Base-by-base conservation (phyloP, 1,140 invertebrate species). In the Drosophila nebulosa region DNA sequence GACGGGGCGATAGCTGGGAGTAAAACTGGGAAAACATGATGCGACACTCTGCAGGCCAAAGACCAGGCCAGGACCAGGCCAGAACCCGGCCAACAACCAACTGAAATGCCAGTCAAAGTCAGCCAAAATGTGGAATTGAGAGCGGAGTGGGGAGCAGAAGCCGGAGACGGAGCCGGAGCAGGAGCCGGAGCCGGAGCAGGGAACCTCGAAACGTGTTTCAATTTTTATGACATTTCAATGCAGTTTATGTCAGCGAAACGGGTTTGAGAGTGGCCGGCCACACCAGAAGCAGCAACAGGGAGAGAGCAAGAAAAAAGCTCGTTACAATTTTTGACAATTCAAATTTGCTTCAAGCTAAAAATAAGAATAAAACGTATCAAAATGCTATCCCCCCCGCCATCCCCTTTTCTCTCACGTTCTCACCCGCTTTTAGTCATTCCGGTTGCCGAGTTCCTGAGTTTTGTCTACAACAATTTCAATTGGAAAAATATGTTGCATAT, bases 221-320 rank as follows among this genome's bases (percentile, higher is more conserved):
- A 88, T 86, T 86, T 86, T 81, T 88, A 88, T 88, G 83, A 86
- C 83, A 88, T 86, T 88, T 75, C 83, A 86, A 83, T 86, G 83
- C 83, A 88, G 83, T 88, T 86, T 73, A 88, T 86, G 74, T 88
- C 83, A 83, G 83, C 78, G 83, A 74, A 85, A 85, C 55, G 60
- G 74, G 68, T 26, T 56, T 53, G 36, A 42, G 52, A 84, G 68
- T 61, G 71, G 58, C 42, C 80, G 66, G 46, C 32, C 27, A 22
- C 22, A 55, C 7, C 36, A n/a, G 4, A 27, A 24, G 30, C 14
- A 35, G 16, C 9, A 10, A 36, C 12, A 7, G 30, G 16, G 51
- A 16, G 7, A 42, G 24, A 26, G 27, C 24, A 10, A 22, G 36
- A 32, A 46, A 77, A 78, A 68, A 76, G 56, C 78, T 81, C 64